Evolutionary conservation across 2,888 invertebrate species (phyloP), one percentile per base, ranked within the genome.

Genomic region (Platycnemis pennipes): DNA sequence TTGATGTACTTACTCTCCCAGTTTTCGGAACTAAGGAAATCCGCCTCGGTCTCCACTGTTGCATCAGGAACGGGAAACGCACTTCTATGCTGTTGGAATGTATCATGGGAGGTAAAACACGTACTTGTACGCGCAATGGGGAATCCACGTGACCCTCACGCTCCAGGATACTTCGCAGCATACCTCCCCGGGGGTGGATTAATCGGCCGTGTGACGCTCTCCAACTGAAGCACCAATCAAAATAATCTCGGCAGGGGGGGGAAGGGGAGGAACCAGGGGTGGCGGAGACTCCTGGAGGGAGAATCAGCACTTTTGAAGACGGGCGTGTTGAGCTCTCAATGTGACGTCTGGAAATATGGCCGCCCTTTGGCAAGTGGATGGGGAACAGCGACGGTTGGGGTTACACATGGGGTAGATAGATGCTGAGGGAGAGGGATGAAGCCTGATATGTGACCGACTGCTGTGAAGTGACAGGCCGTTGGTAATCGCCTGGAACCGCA

Each of bases 281-380:
- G 53, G 53, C 37, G 53, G 53, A 22, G 89, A 22, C 89, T 31
- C 89, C 89, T 56, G 56, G 89, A 37, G 53, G 89, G 26, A 53
- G 37, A 37, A 46, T 89, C 56, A 56, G 89, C 89, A 89, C 89
- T 89, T 89, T 42, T 53, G 56, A 56, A 56, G n/a, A 42, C 53
- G 89, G 89, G 53, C 46, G 88, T 19, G 31, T 46, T 56, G 56
- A 49, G 89, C 89, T 89, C 56, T 89, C 89, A 37, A 89, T 56
- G 53, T 89, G 89, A 89, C 56, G 89, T 89, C 89, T 89, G 46
- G 89, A 89, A 89, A 89, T 56, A 56, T 89, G 22, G 89, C 56
- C 89, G n/a, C 63, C 56, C 19, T 19, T 16, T 11, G 88, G 46
- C 46, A 49, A 49, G 87, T 44, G 45, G 87, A 22, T 87, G n/a